A percentile compares a stretch with the other conserved stretches of the same genome.
Conservation (phyloP, 2,113 vertebrate species). For the Sisor rabdophorus region DNA sequence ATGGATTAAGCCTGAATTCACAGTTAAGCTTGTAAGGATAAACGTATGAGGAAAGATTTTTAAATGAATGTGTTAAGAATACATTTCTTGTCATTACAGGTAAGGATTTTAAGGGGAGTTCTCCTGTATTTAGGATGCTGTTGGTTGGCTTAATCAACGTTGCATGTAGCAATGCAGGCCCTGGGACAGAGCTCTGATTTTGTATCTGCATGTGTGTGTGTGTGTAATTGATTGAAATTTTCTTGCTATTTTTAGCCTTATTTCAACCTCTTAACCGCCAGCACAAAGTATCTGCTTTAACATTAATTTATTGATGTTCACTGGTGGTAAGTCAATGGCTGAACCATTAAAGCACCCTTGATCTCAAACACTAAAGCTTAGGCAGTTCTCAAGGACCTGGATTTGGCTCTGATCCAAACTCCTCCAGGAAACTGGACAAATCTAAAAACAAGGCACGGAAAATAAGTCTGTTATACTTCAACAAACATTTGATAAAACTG, state of each 20-base stretch:
- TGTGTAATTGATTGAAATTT: constrained; percentile 17
- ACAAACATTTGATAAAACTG: neutral
- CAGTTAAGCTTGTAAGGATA: constrained; percentile 29
- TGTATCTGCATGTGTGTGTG: constrained; percentile 9
- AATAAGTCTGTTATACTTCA: neutral
- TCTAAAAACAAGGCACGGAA: neutral
- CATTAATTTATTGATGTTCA: constrained; percentile 38
- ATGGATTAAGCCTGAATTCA: constrained; percentile 2
- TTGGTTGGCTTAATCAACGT: too few species aligned
- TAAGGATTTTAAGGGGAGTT: constrained; percentile 37
- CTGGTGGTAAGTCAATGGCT: constrained; percentile 39
- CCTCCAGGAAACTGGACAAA: constrained; percentile 4
- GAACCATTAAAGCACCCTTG: constrained; percentile 44
- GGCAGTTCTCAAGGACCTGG: constrained; percentile 29
- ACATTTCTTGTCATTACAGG: neutral
- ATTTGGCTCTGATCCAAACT: constrained; percentile 24
- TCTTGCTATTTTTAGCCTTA: constrained; percentile 19
- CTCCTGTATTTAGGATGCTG: constrained; percentile 6
- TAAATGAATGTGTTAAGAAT: neutral
- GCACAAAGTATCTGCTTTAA: constrained; percentile 28
- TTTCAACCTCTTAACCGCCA: constrained; percentile 18
- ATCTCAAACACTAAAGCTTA: constrained; percentile 24
- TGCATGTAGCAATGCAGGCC: constrained; percentile 34
- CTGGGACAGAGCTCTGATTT: constrained; percentile 13
- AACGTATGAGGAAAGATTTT: neutral